Percentiles rank a stretch among this genome's conserved stretches.
These are phyloP conservation scores for Leptogaster cylindrica DNA, from an alignment of 2,888 invertebrate genomes.

Conservation along the genomic window DNA sequence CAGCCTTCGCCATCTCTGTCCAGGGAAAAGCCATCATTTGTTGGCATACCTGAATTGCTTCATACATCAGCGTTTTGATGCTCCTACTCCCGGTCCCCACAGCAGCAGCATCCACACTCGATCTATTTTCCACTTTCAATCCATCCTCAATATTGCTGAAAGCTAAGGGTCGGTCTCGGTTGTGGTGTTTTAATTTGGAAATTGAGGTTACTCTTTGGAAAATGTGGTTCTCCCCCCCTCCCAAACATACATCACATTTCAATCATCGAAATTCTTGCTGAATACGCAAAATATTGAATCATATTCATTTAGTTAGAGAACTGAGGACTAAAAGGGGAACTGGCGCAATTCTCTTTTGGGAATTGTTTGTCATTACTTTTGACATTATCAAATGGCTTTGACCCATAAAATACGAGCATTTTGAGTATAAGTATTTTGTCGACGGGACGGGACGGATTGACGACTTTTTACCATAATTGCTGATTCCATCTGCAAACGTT, in stretches of 20 bases:
- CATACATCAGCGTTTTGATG: slow-evolving; percentile 22
- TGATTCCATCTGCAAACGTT: background rate
- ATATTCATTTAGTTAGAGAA: background rate
- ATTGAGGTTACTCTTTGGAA: background rate
- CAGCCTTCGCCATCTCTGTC: background rate
- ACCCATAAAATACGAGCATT: background rate
- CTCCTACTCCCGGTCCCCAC: slow-evolving; percentile 15
- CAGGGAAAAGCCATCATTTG: background rate
- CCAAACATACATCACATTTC: background rate
- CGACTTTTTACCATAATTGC: background rate
- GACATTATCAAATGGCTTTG: background rate
- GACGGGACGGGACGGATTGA: background rate
- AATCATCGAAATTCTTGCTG: slow-evolving; percentile 5
- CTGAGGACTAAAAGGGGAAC: background rate
- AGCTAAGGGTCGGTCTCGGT: background rate
- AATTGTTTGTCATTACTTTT: background rate
- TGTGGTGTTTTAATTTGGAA: slow-evolving; percentile 7
- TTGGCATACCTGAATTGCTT: slow-evolving; percentile 17
- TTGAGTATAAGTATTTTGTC: background rate
- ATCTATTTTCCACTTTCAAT: slow-evolving; percentile 17
- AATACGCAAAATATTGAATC: background rate
- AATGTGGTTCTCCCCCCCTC: background rate
- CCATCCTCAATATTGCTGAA: slow-evolving; percentile 22
- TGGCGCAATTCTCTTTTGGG: background rate
- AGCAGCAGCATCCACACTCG: slow-evolving; percentile 17